Percentiles rank a stretch among this genome's conserved stretches.
Evolutionary conservation across 2,888 invertebrate genomes (phyloP).

Genomic region (Cylindroiulus punctatus): DNA sequence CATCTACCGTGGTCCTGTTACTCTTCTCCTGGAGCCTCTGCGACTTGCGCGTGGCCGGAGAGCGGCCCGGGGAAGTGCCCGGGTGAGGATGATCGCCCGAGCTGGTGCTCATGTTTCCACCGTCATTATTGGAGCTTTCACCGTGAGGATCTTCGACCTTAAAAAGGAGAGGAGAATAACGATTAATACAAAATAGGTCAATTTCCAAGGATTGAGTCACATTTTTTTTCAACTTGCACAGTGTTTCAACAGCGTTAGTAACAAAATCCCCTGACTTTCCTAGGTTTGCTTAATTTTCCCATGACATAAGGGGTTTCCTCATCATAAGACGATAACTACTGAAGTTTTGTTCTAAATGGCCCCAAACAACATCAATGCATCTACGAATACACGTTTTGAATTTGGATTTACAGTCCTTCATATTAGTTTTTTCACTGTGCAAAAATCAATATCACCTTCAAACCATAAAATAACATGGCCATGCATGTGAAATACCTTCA

Average conservation of each 20-base stretch:
- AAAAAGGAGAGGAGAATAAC: slow-evolving; percentile 66
- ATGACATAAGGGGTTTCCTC: too few relatives aligned
- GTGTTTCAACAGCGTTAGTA: too few relatives aligned
- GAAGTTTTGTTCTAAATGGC: too few relatives aligned
- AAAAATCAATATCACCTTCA: too few relatives aligned
- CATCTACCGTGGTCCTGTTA: slow-evolving; percentile 79
- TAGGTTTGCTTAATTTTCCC: too few relatives aligned
- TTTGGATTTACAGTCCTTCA: too few relatives aligned
- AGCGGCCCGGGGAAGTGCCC: background rate
- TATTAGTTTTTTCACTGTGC: too few relatives aligned
- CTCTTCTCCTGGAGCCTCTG: slow-evolving; percentile 65
- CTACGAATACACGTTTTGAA: too few relatives aligned
- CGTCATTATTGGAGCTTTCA: slow-evolving; percentile 41
- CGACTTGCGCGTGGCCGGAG: slow-evolving; percentile 61
- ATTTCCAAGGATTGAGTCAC: slow-evolving; percentile 33
- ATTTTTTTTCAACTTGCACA: slow-evolving; percentile 45
- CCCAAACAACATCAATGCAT: too few relatives aligned
- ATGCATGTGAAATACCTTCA: too few relatives aligned
- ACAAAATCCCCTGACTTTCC: slow-evolving; percentile 53
- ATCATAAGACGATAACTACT: too few relatives aligned
- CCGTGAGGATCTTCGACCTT: slow-evolving; percentile 68
- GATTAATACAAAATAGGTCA: background rate
- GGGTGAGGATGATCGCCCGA: background rate
- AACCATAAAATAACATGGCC: too few relatives aligned
- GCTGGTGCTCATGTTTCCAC: background rate